Evolutionary conservation across 2,113 vertebrate species (phyloP).

Genomic region (Crotalus viridis): DNA sequence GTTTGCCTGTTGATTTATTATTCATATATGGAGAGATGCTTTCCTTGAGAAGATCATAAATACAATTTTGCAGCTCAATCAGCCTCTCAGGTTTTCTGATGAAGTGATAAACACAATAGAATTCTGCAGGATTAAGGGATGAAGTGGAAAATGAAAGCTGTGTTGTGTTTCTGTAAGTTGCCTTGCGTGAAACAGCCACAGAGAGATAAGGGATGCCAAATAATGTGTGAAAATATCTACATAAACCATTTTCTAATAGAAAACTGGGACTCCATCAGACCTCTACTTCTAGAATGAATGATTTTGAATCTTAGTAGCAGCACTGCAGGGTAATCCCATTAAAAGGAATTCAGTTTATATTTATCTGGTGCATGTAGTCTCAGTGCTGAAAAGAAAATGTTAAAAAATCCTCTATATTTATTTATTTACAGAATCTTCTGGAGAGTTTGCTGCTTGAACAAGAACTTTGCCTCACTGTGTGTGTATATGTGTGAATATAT

Average conservation of each 20-base stretch:
- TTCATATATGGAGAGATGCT: conserved; percentile 49
- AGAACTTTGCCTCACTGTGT: not conserved
- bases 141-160: conserved; percentile 58
- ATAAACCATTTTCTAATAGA: conserved; percentile 42
- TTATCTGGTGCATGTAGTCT: conserved; percentile 5
- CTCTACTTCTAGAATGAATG: not conserved
- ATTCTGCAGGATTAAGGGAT: conserved; percentile 54
- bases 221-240: conserved; percentile 34
- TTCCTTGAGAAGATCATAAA: conserved; percentile 51
- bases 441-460: conserved; percentile 8
- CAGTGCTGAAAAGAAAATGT: not conserved
- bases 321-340: conserved; percentile 40
- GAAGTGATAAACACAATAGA: conserved; percentile 53
- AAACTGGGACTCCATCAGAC: conserved; percentile 19
- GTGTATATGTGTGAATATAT: not conserved
- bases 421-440: conserved; percentile 30
- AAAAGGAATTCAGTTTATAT: conserved; percentile 11
- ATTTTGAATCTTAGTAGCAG: not conserved
- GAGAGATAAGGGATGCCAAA: conserved; percentile 42
- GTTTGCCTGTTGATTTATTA: conserved; percentile 60
- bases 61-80: conserved; percentile 56
- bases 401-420: conserved; percentile 31
- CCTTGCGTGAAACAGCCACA: conserved; percentile 30
- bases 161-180: conserved; percentile 44
- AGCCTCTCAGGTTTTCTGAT: conserved; percentile 39